phyloP scores from a whole-genome alignment of 2,113 vertebrate genomes.

The Entomyzon cyanotis region DNA sequence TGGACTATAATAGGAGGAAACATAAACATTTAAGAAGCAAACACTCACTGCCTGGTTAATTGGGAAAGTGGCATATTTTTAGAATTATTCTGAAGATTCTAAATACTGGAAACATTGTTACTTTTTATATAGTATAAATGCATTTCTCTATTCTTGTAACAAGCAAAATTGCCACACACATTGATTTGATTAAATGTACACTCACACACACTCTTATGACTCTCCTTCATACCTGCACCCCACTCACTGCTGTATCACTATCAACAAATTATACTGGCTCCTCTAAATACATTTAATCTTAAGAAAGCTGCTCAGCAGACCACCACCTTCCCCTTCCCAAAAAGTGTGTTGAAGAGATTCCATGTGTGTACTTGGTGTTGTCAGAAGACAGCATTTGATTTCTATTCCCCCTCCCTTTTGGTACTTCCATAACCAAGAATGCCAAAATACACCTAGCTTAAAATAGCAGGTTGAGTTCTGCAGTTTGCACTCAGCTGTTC shows the following conservation, averaged over 20 bases:
- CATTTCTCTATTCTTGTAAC: neutral
- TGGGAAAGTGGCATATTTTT: neutral
- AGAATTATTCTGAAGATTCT: neutral
- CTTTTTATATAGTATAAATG: neutral
- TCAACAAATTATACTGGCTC: neutral
- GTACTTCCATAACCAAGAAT: neutral
- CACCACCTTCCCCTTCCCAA: neutral
- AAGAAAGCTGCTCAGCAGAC: neutral
- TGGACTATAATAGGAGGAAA: neutral
- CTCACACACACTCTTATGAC: accelerated
- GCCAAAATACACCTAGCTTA: neutral
- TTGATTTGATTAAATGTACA: accelerated
- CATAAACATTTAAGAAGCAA: neutral
- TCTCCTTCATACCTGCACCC: neutral
- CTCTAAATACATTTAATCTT: neutral
- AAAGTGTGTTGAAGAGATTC: neutral
- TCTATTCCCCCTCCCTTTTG: too few species aligned
- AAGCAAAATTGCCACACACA: accelerated
- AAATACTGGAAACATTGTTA: neutral
- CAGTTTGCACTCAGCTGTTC: neutral
- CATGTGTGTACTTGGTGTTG: accelerated
- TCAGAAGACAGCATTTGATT: neutral
- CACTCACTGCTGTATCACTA: neutral
- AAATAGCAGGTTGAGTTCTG: neutral
- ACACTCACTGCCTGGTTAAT: neutral